phyloP scores from a whole-genome alignment of 92 coral and sea anemone genomes.

The Plumapathes pennacea region DNA sequence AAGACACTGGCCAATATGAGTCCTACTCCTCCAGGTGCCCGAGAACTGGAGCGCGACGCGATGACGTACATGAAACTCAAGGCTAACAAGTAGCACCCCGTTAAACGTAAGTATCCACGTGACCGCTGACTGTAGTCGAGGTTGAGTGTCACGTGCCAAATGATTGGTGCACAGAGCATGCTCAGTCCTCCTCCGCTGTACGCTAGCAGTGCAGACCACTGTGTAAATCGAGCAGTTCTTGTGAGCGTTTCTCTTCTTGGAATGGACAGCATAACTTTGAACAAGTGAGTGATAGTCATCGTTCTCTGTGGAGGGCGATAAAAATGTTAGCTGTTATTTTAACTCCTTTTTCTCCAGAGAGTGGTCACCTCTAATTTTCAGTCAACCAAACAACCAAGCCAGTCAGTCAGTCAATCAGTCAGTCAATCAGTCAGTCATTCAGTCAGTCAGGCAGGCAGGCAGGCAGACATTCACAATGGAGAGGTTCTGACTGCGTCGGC shows the following conservation, averaged over 20 bases:
- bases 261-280: slow-evolving; percentile 51
- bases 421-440: no score
- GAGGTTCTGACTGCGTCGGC: no score
- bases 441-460: no score
- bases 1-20: slow-evolving; percentile 37
- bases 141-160: slow-evolving; percentile 37
- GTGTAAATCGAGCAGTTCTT: slow-evolving; percentile 36
- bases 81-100: slow-evolving; percentile 29
- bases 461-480: no score
- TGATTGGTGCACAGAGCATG: slow-evolving; percentile 35
- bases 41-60: slow-evolving; percentile 39
- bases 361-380: no score
- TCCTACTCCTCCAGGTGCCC: slow-evolving; percentile 17
- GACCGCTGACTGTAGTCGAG: slow-evolving; percentile 16
- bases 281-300: slow-evolving; percentile 33
- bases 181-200: slow-evolving; percentile 52
- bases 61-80: slow-evolving; percentile 42
- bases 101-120: slow-evolving; percentile 44
- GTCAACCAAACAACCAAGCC: no score
- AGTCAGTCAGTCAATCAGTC: no score
- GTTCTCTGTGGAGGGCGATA: no score
- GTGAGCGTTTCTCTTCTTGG: slow-evolving; percentile 44
- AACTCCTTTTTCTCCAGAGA: no score
- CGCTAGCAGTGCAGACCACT: slow-evolving; percentile 44
- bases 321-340: no score